Percentiles rank a stretch among this genome's conserved stretches.
Conservation (phyloP, 2,888 invertebrate genomes). For the Sceliomorpha sp. region DNA sequence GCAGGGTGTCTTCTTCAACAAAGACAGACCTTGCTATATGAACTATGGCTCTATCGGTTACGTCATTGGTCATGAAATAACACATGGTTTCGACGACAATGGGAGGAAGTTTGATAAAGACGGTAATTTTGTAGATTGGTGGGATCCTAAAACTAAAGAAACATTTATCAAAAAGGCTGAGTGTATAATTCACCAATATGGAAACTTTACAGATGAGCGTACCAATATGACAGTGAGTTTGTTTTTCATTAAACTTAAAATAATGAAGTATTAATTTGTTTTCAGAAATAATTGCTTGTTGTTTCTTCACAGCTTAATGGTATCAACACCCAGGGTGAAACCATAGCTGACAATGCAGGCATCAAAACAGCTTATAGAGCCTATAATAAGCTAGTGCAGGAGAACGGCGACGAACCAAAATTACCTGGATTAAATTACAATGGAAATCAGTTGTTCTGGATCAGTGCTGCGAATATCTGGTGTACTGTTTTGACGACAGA, state of each 20-base stretch:
- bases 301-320: too few species aligned
- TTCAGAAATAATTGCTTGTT: too few species aligned
- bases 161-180: slow-evolving; percentile 91
- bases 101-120: slow-evolving; percentile 95
- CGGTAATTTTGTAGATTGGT: slow-evolving; percentile 96
- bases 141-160: slow-evolving; percentile 90
- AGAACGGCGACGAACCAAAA: slow-evolving; percentile 84
- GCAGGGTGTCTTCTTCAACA: slow-evolving; percentile 94
- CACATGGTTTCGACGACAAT: slow-evolving; percentile 93
- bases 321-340: too few species aligned
- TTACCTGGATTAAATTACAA: slow-evolving; percentile 87
- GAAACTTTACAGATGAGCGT: slow-evolving; percentile 95
- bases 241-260: too few species aligned
- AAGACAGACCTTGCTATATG: slow-evolving; percentile 93
- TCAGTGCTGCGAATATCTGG: slow-evolving; percentile 84
- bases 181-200: slow-evolving; percentile 96
- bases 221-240: too few species aligned
- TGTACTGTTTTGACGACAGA: slow-evolving; percentile 82
- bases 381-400: slow-evolving; percentile 86
- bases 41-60: slow-evolving; percentile 95
- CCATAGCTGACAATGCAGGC: slow-evolving; percentile 96
- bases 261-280: too few species aligned
- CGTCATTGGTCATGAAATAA: slow-evolving; percentile 95
- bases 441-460: slow-evolving; percentile 83
- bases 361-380: slow-evolving; percentile 93